Percentiles rank a stretch among this genome's conserved stretches.
Evolutionary conservation across 1,140 invertebrate species (phyloP).

Genomic region (Zaprionus lachaisei): DNA sequence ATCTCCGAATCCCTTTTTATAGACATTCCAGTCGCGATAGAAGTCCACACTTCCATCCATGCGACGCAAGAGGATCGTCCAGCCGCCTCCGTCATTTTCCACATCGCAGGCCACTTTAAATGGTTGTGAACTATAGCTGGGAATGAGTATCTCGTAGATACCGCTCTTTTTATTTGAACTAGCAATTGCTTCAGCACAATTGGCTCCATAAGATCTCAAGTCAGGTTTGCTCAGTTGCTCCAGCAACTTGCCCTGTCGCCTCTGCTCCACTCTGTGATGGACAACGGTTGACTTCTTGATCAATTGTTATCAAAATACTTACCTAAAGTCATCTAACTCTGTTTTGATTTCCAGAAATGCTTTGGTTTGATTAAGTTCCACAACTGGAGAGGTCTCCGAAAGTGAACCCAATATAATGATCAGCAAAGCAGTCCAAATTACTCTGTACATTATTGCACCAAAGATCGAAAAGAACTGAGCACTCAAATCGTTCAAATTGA

Average conservation of each 20-base stretch:
- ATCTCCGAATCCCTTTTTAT: conserved; percentile 12
- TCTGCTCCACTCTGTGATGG: neutral
- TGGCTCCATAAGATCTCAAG: neutral
- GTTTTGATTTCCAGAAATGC: neutral
- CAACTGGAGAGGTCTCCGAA: neutral
- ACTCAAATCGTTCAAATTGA: neutral
- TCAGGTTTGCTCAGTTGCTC: neutral
- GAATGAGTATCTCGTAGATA: conserved; percentile 8
- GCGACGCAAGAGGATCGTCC: conserved; percentile 8
- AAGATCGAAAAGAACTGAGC: neutral
- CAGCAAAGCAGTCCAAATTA: neutral
- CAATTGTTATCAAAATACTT: neutral
- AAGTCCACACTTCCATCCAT: conserved; percentile 17
- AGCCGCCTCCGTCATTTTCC: neutral
- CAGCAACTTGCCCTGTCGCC: neutral
- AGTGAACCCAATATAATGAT: neutral
- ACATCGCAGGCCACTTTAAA: conserved; percentile 19
- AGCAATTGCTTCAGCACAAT: conserved; percentile 11
- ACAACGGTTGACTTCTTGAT: neutral
- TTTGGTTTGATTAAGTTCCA: neutral
- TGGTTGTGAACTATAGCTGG: neutral
- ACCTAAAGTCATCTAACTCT: neutral
- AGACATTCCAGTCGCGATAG: neutral
- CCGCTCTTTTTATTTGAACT: neutral
- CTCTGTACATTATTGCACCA: neutral